A percentile compares a stretch with the other conserved stretches of the same genome.
Conservation (phyloP, 2,797 vertebrate genomes). For the Macropodus opercularis region DNA sequence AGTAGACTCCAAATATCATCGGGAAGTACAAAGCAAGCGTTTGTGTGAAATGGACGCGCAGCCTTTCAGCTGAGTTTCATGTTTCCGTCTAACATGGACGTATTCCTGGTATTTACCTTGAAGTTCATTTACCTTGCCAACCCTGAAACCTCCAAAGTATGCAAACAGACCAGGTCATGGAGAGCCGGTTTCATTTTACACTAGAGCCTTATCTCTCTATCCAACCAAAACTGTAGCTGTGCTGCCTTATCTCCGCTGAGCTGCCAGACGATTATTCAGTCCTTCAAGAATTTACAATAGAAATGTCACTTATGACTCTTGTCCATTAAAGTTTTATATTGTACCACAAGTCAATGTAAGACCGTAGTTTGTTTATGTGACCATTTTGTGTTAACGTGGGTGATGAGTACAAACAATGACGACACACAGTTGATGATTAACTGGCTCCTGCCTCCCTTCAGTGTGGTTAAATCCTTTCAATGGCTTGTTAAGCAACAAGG, state of each 20-base stretch:
- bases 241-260: constrained; percentile 27
- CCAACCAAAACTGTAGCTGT: constrained; percentile 28
- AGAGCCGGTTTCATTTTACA: constrained; percentile 54
- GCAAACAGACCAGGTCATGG: constrained; percentile 48
- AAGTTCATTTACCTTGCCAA: constrained; percentile 1
- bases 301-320: background rate
- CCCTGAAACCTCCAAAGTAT: constrained; percentile 55
- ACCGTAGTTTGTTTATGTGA: background rate
- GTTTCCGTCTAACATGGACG: background rate
- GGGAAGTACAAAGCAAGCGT: no score
- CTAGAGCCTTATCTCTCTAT: constrained; percentile 5
- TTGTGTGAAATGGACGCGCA: background rate
- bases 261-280: no score
- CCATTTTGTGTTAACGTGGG: background rate
- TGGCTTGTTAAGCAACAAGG: background rate
- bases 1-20: background rate
- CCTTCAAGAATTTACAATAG: background rate
- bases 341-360: background rate
- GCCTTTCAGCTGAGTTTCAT: background rate
- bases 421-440: constrained; percentile 44
- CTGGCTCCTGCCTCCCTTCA: background rate
- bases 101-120: background rate
- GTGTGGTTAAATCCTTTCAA: background rate
- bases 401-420: background rate
- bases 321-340: background rate